Evolutionary conservation across 1,140 invertebrate genomes (phyloP), one percentile per base, ranked within the genome.

Genomic region (Drosophila pseudoananassae): DNA sequence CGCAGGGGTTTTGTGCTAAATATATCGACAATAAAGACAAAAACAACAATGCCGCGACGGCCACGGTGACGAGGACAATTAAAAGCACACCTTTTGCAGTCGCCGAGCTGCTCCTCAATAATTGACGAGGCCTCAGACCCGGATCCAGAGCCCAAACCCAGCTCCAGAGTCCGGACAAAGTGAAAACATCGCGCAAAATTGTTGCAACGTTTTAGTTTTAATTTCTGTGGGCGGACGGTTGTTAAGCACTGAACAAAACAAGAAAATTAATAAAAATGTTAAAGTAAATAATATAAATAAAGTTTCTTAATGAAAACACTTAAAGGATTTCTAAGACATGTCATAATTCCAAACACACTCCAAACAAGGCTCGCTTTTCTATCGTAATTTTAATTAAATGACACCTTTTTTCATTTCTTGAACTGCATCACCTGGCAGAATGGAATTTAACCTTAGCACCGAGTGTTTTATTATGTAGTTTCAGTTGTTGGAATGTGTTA

Each of bases 391-490:
- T 17, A 45, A 45, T 45, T 20, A 17, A 8, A 6, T 45, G 40
- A 17, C 40, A 45, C 7, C 7, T 45, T 45, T 45, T 45, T 45
- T 4, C 12, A 43, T 61, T 64, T 29, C 15, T 64, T 61, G 10
- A 23, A 20, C 46, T 66, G 63, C 17, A 33, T 15, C 17, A 40
- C 49, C n/a, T 61, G 36, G 40, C 36, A 58, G 20, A 64, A 58
- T 66, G 78, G 75, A 87, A 87, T 87, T 82, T 87, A 88, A 82
- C 82, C 83, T 87, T 87, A 78, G 83, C 74, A 59, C 82, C 82
- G 70, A 85, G 82, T 88, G 83, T 88, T 87, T 87, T 88, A 88
- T 87, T 88, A 82, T 87, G 75, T 69, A 88, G 83, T 81, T 78
- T 59, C 61, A 71, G 65, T 61, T 73, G 65, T 38, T 72, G 82